Conservation (phyloP, 2,888 invertebrate genomes). For the Hecatera dysodea region DNA sequence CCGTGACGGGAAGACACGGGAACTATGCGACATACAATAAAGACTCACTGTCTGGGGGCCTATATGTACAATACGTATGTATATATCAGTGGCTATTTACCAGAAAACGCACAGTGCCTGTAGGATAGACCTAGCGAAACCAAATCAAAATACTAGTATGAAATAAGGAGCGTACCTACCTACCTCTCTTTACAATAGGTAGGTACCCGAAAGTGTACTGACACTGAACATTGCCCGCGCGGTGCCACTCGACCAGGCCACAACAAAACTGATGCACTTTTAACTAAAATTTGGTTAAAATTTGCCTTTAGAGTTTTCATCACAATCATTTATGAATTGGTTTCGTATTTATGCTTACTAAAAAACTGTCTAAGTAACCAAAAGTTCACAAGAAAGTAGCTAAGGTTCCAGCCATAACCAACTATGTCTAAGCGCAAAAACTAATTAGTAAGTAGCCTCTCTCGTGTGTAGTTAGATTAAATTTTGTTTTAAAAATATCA, state of each 20-base stretch:
- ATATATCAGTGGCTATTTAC: no score
- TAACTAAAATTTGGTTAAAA: constrained; percentile 12
- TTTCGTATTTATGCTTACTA: not conserved
- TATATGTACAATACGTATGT: no score
- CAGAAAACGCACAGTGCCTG: no score
- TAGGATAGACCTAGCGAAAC: no score
- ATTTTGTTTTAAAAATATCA: constrained; percentile 19
- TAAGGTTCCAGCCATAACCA: not conserved
- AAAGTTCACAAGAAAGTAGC: constrained; percentile 5
- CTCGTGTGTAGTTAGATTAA: not conserved
- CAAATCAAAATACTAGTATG: no score
- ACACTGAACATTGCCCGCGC: constrained; percentile 28
- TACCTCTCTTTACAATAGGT: no score
- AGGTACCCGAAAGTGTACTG: not conserved
- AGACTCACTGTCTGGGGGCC: no score
- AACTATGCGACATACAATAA: no score
- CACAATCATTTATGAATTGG: not conserved
- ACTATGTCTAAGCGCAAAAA: constrained; percentile 10
- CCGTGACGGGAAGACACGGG: not conserved
- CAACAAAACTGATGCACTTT: constrained; percentile 27
- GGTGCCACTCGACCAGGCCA: constrained; percentile 8
- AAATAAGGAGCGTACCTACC: no score
- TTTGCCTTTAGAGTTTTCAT: not conserved
- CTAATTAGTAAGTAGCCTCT: not conserved
- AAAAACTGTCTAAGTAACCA: constrained; percentile 5